phyloP scores from a whole-genome alignment of 2,888 invertebrate genomes.

The Sminthurinus aureus region DNA sequence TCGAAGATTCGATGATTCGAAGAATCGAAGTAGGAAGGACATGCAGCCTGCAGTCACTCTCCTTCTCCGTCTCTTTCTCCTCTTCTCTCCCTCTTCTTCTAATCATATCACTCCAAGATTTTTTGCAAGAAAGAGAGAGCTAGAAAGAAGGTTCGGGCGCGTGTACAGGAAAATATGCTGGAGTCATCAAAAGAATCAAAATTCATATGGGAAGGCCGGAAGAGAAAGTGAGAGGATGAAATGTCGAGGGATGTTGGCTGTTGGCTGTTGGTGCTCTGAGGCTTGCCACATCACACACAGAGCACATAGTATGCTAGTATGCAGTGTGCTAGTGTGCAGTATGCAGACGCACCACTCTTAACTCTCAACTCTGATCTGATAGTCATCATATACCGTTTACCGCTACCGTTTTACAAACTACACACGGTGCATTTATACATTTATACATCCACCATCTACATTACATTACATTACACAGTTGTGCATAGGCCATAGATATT shows the following conservation, averaged over 20 bases:
- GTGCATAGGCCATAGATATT: too few relatives aligned
- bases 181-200: conserved; percentile 58
- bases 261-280: too few relatives aligned
- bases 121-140: neutral
- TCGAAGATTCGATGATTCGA: too few relatives aligned
- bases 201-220: conserved; percentile 52
- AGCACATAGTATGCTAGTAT: too few relatives aligned
- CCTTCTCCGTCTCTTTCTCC: neutral
- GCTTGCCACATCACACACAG: neutral
- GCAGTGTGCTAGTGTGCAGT: too few relatives aligned
- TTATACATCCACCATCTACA: too few relatives aligned
- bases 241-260: conserved; percentile 5
- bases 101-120: conserved; percentile 17
- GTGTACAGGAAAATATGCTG: conserved; percentile 50
- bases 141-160: too few relatives aligned
- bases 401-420: too few relatives aligned
- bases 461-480: too few relatives aligned
- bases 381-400: conserved; percentile 19
- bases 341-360: too few relatives aligned
- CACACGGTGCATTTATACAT: too few relatives aligned
- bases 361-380: neutral
- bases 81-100: neutral
- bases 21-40: too few relatives aligned
- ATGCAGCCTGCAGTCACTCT: conserved; percentile 30
- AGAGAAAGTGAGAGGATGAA: neutral